Percentiles rank a stretch among this genome's conserved stretches.
These are phyloP conservation scores for Lepidurus couesii DNA, from an alignment of 1,140 invertebrate genomes.

Conservation along the genomic window DNA sequence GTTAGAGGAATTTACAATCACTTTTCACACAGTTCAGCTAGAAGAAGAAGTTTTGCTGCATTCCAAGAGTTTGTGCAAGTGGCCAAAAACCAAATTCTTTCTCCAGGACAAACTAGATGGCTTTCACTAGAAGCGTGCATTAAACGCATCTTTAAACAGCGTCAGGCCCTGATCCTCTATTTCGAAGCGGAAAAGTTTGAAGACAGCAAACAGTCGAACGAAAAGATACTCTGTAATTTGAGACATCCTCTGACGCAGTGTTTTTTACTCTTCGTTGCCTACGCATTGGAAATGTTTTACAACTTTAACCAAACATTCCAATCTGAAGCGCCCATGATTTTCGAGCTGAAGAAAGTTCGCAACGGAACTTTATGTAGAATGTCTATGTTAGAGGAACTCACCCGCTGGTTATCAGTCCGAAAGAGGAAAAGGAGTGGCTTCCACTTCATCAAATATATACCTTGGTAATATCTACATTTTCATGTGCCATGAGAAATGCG, in stretches of 20 bases:
- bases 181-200: not conserved
- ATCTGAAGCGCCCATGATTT: not conserved
- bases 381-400: not conserved
- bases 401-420: not conserved
- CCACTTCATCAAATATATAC: constrained; percentile 6
- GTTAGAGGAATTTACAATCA: too few relatives aligned
- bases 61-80: too few relatives aligned
- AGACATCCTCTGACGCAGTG: not conserved
- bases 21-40: too few relatives aligned
- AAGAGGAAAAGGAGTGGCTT: not conserved
- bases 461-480: not conserved
- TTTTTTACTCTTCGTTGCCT: constrained; percentile 6
- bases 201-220: not conserved
- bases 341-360: not conserved
- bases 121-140: not conserved
- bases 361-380: not conserved
- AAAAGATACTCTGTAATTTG: not conserved
- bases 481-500: too few relatives aligned
- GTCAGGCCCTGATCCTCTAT: not conserved
- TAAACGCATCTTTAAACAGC: not conserved
- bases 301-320: too few relatives aligned
- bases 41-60: too few relatives aligned
- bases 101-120: not conserved
- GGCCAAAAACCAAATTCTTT: too few relatives aligned
- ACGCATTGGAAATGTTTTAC: not conserved